These are phyloP conservation scores for Chalcosyrphus nemorum DNA, from an alignment of 2,888 invertebrate genomes.

Conservation along the genomic window DNA sequence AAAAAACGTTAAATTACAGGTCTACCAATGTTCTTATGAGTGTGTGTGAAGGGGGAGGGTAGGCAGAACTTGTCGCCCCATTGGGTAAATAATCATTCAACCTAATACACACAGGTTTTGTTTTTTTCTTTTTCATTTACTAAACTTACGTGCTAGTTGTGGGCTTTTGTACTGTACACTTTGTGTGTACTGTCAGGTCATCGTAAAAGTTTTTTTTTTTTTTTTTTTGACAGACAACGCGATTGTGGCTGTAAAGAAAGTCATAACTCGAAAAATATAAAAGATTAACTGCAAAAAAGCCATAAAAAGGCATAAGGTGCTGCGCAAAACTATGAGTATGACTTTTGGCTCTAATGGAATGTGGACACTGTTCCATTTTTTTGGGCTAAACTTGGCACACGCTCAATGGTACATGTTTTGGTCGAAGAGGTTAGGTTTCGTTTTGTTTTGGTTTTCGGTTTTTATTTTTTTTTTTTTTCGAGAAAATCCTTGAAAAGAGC, in stretches of 20 bases:
- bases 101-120: slow-evolving; percentile 17
- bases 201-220: slow-evolving; percentile 25
- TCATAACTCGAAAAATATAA: slow-evolving; percentile 24
- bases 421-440: not conserved
- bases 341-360: slow-evolving; percentile 38
- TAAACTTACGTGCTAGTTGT: slow-evolving; percentile 17
- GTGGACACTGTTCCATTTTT: slow-evolving; percentile 24
- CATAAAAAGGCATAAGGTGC: slow-evolving; percentile 20
- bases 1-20: slow-evolving; percentile 65
- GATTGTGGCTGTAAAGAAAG: slow-evolving; percentile 46
- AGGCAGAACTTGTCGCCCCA: slow-evolving; percentile 57
- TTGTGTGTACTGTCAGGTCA: slow-evolving; percentile 45
- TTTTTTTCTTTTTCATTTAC: not conserved
- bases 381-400: slow-evolving; percentile 45
- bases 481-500: slow-evolving; percentile 5
- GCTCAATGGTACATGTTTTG: not conserved
- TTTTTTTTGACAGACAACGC: slow-evolving; percentile 38
- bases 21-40: slow-evolving; percentile 17
- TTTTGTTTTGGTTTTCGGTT: not conserved
- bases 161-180: slow-evolving; percentile 11
- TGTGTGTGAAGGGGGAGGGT: not conserved
- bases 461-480: not conserved
- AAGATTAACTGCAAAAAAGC: slow-evolving; percentile 40
- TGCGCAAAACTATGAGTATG: slow-evolving; percentile 31
- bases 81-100: slow-evolving; percentile 67